These are phyloP conservation scores for Pasiphila rectangulata DNA, from an alignment of 2,888 invertebrate genomes.

Conservation along the genomic window DNA sequence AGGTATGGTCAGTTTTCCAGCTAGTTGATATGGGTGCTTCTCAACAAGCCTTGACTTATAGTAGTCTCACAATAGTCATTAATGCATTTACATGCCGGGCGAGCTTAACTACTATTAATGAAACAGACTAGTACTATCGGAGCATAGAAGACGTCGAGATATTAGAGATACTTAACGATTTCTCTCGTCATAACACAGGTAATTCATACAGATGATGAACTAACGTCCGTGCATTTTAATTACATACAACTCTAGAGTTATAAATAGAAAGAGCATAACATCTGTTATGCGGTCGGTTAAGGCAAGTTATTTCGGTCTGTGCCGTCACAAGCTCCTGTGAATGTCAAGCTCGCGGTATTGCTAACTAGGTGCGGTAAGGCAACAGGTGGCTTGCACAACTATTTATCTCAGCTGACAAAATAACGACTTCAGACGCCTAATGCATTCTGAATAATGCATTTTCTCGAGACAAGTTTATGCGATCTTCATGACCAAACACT, in stretches of 20 bases:
- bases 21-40: no score
- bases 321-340: conserved; percentile 69
- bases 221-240: conserved; percentile 69
- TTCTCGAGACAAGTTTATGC: background rate
- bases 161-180: conserved; percentile 27
- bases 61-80: no score
- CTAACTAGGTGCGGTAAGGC: conserved; percentile 62
- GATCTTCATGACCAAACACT: background rate
- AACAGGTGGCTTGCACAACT: conserved; percentile 71
- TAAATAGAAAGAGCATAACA: conserved; percentile 75
- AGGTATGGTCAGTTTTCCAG: no score
- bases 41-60: no score
- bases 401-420: conserved; percentile 48
- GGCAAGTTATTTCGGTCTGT: conserved; percentile 73
- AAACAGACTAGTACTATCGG: no score
- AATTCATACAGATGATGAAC: conserved; percentile 46
- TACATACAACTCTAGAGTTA: conserved; percentile 69
- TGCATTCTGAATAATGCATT: conserved; percentile 21
- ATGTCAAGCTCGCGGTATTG: conserved; percentile 76
- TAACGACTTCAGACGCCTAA: conserved; percentile 31
- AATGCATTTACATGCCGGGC: no score
- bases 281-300: conserved; percentile 74
- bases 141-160: no score
- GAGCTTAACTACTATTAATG: no score
- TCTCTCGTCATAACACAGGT: conserved; percentile 46